phyloP scores from a whole-genome alignment of 2,113 vertebrate genomes.

The Hydrolagus affinis region DNA sequence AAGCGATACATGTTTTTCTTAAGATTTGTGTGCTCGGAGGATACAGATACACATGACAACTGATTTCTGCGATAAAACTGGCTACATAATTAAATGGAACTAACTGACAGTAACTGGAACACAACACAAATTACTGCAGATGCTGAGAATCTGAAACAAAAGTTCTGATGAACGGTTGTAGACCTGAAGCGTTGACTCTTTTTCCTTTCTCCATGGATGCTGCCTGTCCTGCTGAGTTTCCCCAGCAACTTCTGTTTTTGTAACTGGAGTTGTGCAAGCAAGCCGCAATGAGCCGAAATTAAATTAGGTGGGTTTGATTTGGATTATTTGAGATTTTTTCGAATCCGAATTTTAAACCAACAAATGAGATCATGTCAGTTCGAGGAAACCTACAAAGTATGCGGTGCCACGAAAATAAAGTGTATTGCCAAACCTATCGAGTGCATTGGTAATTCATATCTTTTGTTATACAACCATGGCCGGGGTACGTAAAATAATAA shows the following conservation, averaged over 20 bases:
- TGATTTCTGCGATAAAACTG: not conserved
- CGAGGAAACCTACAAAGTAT: not conserved
- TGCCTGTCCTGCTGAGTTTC: too few relatives aligned
- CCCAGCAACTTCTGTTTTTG: too few relatives aligned
- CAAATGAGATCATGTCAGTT: not conserved
- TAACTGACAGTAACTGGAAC: not conserved
- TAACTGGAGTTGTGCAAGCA: too few relatives aligned
- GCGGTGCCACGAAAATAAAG: not conserved
- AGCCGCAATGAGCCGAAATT: too few relatives aligned
- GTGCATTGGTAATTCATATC: not conserved
- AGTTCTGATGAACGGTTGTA: too few relatives aligned
- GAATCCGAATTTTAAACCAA: not conserved
- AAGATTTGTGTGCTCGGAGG: not conserved
- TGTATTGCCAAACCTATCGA: not conserved
- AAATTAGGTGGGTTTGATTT: not conserved
- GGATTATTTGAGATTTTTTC: not conserved
- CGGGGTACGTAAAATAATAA: not conserved
- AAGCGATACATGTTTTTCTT: not conserved
- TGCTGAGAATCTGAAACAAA: too few relatives aligned
- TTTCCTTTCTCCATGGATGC: too few relatives aligned
- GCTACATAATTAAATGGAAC: not conserved
- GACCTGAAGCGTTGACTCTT: too few relatives aligned
- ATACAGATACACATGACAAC: not conserved
- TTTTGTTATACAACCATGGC: not conserved
- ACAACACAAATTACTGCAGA: too few relatives aligned